phyloP scores from a whole-genome alignment of 2,888 invertebrate genomes.

The Siphlonurus alternatus region DNA sequence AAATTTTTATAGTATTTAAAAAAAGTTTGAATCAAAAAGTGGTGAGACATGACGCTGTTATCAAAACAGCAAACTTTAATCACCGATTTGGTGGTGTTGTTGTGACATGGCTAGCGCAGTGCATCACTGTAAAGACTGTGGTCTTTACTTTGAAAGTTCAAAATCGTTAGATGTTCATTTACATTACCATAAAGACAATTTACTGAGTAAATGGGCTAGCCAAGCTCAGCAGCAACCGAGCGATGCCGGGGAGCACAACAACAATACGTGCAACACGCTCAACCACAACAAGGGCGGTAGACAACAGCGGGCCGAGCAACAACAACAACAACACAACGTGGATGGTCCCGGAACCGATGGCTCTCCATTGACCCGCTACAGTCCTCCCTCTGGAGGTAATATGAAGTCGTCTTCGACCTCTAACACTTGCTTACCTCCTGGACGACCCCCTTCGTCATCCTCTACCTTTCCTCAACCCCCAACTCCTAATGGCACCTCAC shows the following conservation, averaged over 20 bases:
- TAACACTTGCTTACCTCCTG: background rate
- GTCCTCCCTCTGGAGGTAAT: conserved; percentile 1
- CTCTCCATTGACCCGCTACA: background rate
- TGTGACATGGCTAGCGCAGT: conserved; percentile 2
- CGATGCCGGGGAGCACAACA: conserved; percentile 38
- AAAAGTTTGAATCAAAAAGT: background rate
- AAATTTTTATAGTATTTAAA: background rate
- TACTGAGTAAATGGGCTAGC: conserved; percentile 55
- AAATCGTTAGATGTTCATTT: conserved; percentile 64
- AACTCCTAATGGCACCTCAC: background rate
- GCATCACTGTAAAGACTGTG: conserved; percentile 59
- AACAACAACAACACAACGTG: conserved; percentile 28
- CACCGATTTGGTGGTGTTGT: conserved; percentile 20
- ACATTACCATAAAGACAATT: conserved; percentile 61
- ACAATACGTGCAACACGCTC: conserved; percentile 35
- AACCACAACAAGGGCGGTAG: conserved; percentile 13
- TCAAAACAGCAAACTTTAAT: conserved; percentile 18
- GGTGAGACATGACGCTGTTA: background rate
- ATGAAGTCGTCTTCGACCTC: background rate
- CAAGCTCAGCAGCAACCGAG: conserved; percentile 16
- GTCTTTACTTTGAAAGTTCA: conserved; percentile 52
- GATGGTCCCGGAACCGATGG: conserved; percentile 38
- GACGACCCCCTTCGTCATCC: background rate
- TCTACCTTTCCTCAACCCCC: background rate
- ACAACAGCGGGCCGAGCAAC: conserved; percentile 33